A percentile compares a stretch with the other conserved stretches of the same genome.
Evolutionary conservation across 2,797 vertebrate species (phyloP).

Genomic region (Capromys pilorides): DNA sequence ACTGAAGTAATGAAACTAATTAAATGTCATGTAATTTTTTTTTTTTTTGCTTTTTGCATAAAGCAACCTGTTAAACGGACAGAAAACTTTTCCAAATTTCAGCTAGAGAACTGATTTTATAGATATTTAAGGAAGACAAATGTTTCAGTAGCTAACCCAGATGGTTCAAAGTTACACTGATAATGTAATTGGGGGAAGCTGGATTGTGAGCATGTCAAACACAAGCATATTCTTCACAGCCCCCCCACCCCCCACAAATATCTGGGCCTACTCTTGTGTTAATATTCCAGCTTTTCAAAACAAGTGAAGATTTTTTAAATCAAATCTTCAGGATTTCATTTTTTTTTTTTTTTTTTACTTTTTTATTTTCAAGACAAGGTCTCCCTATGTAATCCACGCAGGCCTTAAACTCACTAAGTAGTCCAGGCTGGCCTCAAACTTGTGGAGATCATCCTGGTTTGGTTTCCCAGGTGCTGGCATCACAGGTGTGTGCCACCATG

Average conservation of each 20-base stretch:
- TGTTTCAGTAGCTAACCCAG: conserved; percentile 5
- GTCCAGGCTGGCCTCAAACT: not conserved
- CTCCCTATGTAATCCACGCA: not conserved
- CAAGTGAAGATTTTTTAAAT: not conserved
- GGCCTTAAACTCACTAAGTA: not conserved
- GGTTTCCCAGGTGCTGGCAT: not conserved
- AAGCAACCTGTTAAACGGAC: not conserved
- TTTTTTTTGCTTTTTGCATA: conserved; percentile 34
- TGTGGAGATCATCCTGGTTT: not conserved
- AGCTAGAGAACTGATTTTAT: conserved; percentile 11
- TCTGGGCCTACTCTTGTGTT: not conserved
- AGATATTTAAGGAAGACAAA: not conserved
- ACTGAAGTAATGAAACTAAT: not conserved
- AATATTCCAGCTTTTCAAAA: not conserved
- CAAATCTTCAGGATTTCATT: not conserved
- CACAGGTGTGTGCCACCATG: not conserved
- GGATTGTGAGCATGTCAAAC: not conserved
- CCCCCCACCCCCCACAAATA: not conserved
- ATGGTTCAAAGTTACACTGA: not conserved
- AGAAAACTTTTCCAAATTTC: conserved; percentile 27
- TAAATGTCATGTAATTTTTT: conserved; percentile 16
- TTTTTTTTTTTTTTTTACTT: not conserved
- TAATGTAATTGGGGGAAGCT: not conserved
- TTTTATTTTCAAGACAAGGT: not conserved
- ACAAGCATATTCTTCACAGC: not conserved